These are phyloP conservation scores for Drosophila sulfurigaster DNA, from an alignment of 1,140 invertebrate genomes.

Conservation along the genomic window DNA sequence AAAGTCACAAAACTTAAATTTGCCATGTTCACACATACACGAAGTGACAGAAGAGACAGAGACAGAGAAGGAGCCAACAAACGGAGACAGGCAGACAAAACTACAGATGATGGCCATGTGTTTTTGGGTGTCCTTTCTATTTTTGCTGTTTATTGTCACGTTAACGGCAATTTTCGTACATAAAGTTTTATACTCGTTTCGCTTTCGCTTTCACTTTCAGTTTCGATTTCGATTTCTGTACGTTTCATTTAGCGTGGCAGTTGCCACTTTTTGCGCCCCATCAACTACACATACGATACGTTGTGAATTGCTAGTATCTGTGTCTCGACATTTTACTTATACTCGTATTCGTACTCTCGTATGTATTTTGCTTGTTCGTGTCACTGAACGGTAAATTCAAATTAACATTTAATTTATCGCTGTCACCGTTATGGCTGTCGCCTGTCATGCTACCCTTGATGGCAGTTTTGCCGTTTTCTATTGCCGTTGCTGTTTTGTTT, in stretches of 20 bases:
- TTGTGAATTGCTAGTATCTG: constrained; percentile 21
- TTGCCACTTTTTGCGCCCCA: constrained; percentile 65
- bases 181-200: constrained; percentile 69
- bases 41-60: background rate
- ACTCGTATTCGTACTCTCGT: constrained; percentile 20
- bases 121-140: constrained; percentile 39
- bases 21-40: constrained; percentile 29
- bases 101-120: constrained; percentile 18
- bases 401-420: constrained; percentile 84
- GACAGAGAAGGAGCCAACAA: background rate
- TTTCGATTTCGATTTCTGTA: constrained; percentile 55
- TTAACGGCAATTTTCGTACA: constrained; percentile 78
- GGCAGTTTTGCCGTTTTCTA: background rate
- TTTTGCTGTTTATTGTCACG: constrained; percentile 76
- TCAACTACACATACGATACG: constrained; percentile 11
- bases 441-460: constrained; percentile 63
- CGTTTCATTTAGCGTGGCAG: constrained; percentile 67
- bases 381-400: constrained; percentile 83
- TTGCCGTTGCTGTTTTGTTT: constrained; percentile 13
- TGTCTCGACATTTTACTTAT: constrained; percentile 12
- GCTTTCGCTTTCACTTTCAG: constrained; percentile 47
- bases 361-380: constrained; percentile 64
- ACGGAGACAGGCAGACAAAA: background rate
- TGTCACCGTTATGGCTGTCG: constrained; percentile 83
- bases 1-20: constrained; percentile 75